Evolutionary conservation across 1,140 invertebrate genomes (phyloP).

Genomic region (Sitophilus oryzae): DNA sequence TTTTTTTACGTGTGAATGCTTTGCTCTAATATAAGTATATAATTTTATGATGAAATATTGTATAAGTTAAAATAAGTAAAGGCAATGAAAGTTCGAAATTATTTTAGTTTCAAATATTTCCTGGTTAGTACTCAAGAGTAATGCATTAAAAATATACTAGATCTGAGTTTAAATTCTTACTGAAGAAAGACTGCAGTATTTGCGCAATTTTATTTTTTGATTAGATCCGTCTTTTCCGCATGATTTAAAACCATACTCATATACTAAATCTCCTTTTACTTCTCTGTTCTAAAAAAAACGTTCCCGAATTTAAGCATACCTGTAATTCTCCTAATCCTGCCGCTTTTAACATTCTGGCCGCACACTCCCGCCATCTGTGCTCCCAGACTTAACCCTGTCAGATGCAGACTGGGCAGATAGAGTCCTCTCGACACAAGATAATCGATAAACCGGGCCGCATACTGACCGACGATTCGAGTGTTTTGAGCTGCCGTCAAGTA

Average conservation of each 20-base stretch:
- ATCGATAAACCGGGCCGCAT: slow-evolving; percentile 50
- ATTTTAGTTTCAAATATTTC: too few species aligned
- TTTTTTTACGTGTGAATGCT: too few species aligned
- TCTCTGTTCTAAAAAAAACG: neutral
- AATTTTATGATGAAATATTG: too few species aligned
- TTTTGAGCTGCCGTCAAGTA: slow-evolving; percentile 51
- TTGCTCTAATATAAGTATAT: too few species aligned
- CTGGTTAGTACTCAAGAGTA: too few species aligned
- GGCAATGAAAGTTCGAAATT: too few species aligned
- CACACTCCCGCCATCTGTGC: slow-evolving; percentile 58
- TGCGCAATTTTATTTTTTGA: neutral
- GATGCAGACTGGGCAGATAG: slow-evolving; percentile 46
- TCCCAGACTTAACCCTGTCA: slow-evolving; percentile 54
- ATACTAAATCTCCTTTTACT: too few species aligned
- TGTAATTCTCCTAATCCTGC: slow-evolving; percentile 42
- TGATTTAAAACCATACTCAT: neutral
- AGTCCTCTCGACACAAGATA: slow-evolving; percentile 48
- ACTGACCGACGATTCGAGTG: slow-evolving; percentile 49
- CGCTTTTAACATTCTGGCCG: slow-evolving; percentile 39
- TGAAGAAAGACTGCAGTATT: neutral
- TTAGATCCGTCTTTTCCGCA: too few species aligned
- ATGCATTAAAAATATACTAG: too few species aligned
- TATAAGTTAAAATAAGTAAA: too few species aligned
- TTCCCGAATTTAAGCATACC: slow-evolving; percentile 27
- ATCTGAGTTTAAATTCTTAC: too few species aligned